Evolutionary conservation across 2,888 invertebrate genomes (phyloP).

Genomic region (Spisula subtruncata): DNA sequence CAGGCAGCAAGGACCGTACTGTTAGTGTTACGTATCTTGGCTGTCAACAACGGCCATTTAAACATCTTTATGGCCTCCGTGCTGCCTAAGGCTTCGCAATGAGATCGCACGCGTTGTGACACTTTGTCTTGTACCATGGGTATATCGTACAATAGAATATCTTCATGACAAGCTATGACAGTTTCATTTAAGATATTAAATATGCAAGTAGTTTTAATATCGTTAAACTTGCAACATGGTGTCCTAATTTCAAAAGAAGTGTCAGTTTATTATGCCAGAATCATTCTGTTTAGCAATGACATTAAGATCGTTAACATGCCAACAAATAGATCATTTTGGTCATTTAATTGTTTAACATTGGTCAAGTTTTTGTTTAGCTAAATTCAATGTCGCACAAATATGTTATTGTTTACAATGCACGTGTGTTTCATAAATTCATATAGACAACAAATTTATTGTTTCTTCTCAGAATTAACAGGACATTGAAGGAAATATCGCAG

Average conservation of each 20-base stretch:
- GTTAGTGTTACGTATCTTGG: neutral
- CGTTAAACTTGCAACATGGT: constrained; percentile 1
- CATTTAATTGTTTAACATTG: neutral
- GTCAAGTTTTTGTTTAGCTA: neutral
- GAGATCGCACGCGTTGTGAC: constrained; percentile 36
- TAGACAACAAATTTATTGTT: neutral
- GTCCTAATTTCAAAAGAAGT: constrained; percentile 4
- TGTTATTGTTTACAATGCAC: neutral
- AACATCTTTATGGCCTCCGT: constrained; percentile 64
- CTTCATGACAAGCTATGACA: constrained; percentile 2
- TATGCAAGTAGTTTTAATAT: constrained; percentile 9
- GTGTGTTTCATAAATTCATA: neutral
- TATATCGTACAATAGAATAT: neutral
- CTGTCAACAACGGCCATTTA: constrained; percentile 54
- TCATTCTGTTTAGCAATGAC: neutral
- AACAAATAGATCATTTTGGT: neutral
- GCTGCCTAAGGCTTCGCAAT: constrained; percentile 34
- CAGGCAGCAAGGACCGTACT: constrained; percentile 2
- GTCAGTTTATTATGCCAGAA: constrained; percentile 15
- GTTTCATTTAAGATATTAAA: constrained; percentile 19
- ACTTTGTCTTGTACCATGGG: constrained; percentile 8
- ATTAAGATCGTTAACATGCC: neutral
- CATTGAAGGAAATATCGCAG: too few relatives aligned
- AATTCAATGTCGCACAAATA: neutral
- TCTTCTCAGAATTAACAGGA: neutral